Evolutionary conservation across 1,140 invertebrate genomes (phyloP).

Genomic region (Sitodiplosis mosellana): DNA sequence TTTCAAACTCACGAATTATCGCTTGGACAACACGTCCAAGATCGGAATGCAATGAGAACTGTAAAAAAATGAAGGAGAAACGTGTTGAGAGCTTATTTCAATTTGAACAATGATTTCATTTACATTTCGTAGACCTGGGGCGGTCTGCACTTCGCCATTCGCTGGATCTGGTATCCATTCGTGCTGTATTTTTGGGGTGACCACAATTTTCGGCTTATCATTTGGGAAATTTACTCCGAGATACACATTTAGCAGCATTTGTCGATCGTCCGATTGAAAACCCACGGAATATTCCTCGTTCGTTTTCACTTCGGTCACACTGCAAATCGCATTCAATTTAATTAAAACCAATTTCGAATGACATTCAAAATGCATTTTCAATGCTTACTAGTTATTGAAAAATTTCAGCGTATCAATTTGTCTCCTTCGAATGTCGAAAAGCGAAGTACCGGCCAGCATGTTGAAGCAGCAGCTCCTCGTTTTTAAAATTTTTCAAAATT

Average conservation of each 20-base stretch:
- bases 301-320: slow-evolving; percentile 48
- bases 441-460: background rate
- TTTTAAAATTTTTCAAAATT: no score
- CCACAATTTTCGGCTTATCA: slow-evolving; percentile 47
- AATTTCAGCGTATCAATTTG: slow-evolving; percentile 57
- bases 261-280: slow-evolving; percentile 38
- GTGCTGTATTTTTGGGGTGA: slow-evolving; percentile 43
- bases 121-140: slow-evolving; percentile 53
- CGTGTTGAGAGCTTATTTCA: no score
- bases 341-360: background rate
- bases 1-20: slow-evolving; percentile 55
- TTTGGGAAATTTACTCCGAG: slow-evolving; percentile 49
- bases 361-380: slow-evolving; percentile 10
- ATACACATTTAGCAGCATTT: slow-evolving; percentile 41
- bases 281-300: slow-evolving; percentile 49
- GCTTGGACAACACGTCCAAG: slow-evolving; percentile 58
- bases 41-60: slow-evolving; percentile 58
- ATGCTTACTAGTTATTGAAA: slow-evolving; percentile 34
- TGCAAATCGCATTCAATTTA: slow-evolving; percentile 12
- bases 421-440: slow-evolving; percentile 27
- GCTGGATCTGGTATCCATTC: slow-evolving; percentile 44
- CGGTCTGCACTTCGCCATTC: slow-evolving; percentile 40
- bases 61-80: slow-evolving; percentile 10
- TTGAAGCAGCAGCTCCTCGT: no score
- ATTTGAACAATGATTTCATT: no score